Conservation (phyloP, 1,140 invertebrate species). For the Pseudomyrmex sp. region DNA sequence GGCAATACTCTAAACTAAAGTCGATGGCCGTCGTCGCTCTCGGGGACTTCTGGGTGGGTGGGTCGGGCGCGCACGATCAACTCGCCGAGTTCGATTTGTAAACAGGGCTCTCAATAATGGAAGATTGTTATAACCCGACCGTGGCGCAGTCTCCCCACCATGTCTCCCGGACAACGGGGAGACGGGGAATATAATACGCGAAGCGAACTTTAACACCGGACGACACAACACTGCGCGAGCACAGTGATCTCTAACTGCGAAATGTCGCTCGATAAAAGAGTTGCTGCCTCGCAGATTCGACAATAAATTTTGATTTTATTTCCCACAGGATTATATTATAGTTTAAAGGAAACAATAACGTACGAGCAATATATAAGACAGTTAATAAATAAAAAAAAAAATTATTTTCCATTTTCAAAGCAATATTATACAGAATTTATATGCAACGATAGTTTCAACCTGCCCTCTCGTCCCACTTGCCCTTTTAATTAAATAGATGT, state of each 20-base stretch:
- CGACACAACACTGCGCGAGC: conserved; percentile 9
- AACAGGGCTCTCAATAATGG: conserved; percentile 79
- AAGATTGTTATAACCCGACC: conserved; percentile 73
- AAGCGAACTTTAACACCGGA: conserved; percentile 48
- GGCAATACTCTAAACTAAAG: conserved; percentile 74
- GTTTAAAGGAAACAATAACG: too few relatives aligned
- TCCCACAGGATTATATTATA: too few relatives aligned
- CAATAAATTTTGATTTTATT: too few relatives aligned
- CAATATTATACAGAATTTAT: not conserved
- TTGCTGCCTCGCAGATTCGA: not conserved
- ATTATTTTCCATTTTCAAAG: not conserved
- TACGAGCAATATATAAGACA: not conserved
- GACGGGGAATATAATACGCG: conserved; percentile 39
- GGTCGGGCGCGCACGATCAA: conserved; percentile 59
- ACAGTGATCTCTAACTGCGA: conserved; percentile 35
- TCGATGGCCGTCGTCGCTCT: conserved; percentile 64
- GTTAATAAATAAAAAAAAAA: not conserved
- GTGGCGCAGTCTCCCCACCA: not conserved
- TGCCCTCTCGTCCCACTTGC: not conserved
- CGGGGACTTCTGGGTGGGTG: conserved; percentile 17
- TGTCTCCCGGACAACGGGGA: not conserved
- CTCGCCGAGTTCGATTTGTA: conserved; percentile 77
- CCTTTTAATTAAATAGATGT: conserved; percentile 27
- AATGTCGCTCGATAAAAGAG: conserved; percentile 51
- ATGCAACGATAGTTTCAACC: conserved; percentile 4